These are phyloP conservation scores for Synanceia verrucosa DNA, from an alignment of 2,797 vertebrate species.

Conservation along the genomic window DNA sequence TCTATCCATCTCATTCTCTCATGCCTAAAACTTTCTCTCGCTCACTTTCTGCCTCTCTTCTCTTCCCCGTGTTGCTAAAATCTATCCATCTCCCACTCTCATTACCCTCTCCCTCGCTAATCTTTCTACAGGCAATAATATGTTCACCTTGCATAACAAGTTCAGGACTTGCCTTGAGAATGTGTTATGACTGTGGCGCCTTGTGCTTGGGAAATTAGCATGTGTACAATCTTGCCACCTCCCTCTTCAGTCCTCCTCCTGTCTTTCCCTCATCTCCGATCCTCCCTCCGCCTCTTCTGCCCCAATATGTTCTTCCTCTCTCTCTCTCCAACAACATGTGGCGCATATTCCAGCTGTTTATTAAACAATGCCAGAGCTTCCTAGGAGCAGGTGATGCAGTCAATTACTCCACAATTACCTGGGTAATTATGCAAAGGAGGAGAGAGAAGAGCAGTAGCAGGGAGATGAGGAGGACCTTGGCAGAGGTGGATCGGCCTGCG, in stretches of 20 bases:
- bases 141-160: constrained; percentile 64
- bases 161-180: constrained; percentile 58
- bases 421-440: constrained; percentile 79
- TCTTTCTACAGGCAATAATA: constrained; percentile 68
- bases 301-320: constrained; percentile 65
- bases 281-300: constrained; percentile 12
- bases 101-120: constrained; percentile 64
- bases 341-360: constrained; percentile 82
- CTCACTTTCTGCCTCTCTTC: constrained; percentile 57
- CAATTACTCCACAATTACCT: constrained; percentile 86
- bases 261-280: neutral
- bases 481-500: constrained; percentile 61
- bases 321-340: constrained; percentile 72
- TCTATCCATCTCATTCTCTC: constrained; percentile 67
- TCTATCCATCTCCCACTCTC: constrained; percentile 76
- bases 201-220: constrained; percentile 50
- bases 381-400: constrained; percentile 81
- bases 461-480: constrained; percentile 71
- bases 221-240: constrained; percentile 20
- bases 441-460: constrained; percentile 65
- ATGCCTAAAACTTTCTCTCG: constrained; percentile 68
- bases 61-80: constrained; percentile 67
- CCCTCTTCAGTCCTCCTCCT: constrained; percentile 23
- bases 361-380: constrained; percentile 79
- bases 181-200: constrained; percentile 32